Percentiles rank a stretch among this genome's conserved stretches.
Evolutionary conservation across 2,888 invertebrate genomes (phyloP).

Genomic region (Lasioglossum malachurum): DNA sequence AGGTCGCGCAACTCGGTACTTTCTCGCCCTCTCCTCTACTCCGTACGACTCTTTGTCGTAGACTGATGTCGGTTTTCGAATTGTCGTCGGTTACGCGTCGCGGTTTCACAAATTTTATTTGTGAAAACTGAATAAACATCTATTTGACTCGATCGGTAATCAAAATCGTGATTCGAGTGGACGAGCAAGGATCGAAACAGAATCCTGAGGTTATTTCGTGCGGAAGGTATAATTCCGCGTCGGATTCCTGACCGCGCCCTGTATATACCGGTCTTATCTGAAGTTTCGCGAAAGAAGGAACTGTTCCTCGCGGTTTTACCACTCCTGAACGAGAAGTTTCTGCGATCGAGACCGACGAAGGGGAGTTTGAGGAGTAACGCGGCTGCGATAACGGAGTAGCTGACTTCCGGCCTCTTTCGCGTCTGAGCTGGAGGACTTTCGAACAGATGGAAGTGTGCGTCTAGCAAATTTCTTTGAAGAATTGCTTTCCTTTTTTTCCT

Average conservation of each 20-base stretch:
- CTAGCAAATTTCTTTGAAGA: conserved; percentile 40
- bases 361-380: conserved; percentile 33
- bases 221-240: conserved; percentile 14
- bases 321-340: conserved; percentile 41
- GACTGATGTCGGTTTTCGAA: too few relatives aligned
- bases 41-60: too few relatives aligned
- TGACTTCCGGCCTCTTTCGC: conserved; percentile 48
- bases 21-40: too few relatives aligned
- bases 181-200: not conserved
- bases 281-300: conserved; percentile 47
- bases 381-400: conserved; percentile 52
- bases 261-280: conserved; percentile 45
- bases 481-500: conserved; percentile 21
- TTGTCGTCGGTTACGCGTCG: too few relatives aligned
- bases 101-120: too few relatives aligned
- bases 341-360: conserved; percentile 42
- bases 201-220: not conserved
- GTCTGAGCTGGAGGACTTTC: conserved; percentile 48
- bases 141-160: not conserved
- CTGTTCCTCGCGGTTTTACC: conserved; percentile 55
- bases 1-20: too few relatives aligned
- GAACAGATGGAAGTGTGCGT: conserved; percentile 39
- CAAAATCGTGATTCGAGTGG: not conserved
- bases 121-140: too few relatives aligned
- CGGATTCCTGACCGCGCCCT: conserved; percentile 14